Conservation (phyloP, 2,888 invertebrate genomes). For the Emmelina monodactyla region DNA sequence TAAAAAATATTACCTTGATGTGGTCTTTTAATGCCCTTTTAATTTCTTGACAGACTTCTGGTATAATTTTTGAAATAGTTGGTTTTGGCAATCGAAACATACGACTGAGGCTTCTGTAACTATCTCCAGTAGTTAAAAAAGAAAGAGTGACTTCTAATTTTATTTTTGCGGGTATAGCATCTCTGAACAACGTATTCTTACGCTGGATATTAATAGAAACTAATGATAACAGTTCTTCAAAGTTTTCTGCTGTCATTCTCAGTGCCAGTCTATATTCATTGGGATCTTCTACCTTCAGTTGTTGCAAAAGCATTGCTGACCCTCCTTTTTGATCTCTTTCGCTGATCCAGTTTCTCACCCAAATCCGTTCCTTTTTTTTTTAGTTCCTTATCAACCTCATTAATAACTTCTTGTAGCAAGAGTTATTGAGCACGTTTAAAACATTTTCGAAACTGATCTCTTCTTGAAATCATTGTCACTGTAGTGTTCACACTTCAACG, state of each 20-base stretch:
- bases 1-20: slow-evolving; percentile 5
- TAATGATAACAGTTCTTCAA: slow-evolving; percentile 12
- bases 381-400: slow-evolving; percentile 10
- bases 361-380: slow-evolving; percentile 15
- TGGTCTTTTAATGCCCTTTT: slow-evolving; percentile 7
- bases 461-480: slow-evolving; percentile 17
- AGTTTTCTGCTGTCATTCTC: slow-evolving; percentile 14
- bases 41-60: slow-evolving; percentile 13
- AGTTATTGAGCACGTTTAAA: slow-evolving; percentile 14
- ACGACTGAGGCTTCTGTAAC: slow-evolving; percentile 13
- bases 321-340: slow-evolving; percentile 17
- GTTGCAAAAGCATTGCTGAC: slow-evolving; percentile 14
- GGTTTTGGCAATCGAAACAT: slow-evolving; percentile 13
- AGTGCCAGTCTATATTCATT: slow-evolving; percentile 13
- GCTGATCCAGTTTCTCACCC: slow-evolving; percentile 16
- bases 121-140: slow-evolving; percentile 11
- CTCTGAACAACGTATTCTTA: slow-evolving; percentile 12
- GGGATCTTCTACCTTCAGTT: slow-evolving; percentile 15
- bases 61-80: slow-evolving; percentile 14
- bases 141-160: slow-evolving; percentile 9
- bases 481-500: slow-evolving; percentile 15
- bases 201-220: slow-evolving; percentile 7
- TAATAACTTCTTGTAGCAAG: slow-evolving; percentile 11
- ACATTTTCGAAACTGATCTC: slow-evolving; percentile 14
- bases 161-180: slow-evolving; percentile 11